Percentiles rank a stretch among this genome's conserved stretches.
Conservation (phyloP, 2,113 vertebrate genomes). For the Heloderma charlesbogerti region DNA sequence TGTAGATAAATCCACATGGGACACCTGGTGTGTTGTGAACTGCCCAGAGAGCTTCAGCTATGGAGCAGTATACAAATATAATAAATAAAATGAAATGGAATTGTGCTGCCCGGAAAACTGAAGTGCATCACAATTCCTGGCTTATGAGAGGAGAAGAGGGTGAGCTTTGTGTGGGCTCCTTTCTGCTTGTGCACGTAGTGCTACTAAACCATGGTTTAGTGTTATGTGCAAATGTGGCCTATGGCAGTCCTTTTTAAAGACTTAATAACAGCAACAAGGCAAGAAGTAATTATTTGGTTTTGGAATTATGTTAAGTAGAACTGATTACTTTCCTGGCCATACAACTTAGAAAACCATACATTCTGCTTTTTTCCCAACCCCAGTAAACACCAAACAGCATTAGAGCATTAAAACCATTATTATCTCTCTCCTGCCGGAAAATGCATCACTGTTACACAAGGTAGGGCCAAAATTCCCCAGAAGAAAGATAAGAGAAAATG, state of each 20-base stretch:
- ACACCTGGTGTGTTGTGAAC: background rate
- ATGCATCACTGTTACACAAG: conserved; percentile 4
- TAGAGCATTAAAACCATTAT: conserved; percentile 6
- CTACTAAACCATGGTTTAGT: background rate
- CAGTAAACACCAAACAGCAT: background rate
- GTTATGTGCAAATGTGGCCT: background rate
- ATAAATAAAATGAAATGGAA: no score
- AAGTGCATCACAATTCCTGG: background rate
- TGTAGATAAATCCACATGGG: background rate
- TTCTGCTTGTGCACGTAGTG: background rate
- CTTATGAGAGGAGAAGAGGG: background rate
- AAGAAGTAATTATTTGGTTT: background rate
- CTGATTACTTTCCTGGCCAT: background rate
- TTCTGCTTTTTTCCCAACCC: conserved; percentile 31
- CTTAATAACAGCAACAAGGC: background rate
- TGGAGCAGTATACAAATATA: no score
- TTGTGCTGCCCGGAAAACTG: background rate
- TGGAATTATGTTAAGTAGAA: background rate
- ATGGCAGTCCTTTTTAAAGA: background rate
- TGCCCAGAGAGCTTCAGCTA: no score
- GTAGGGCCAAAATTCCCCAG: conserved; percentile 10
- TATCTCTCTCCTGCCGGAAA: conserved; percentile 28
- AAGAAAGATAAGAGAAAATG: conserved; percentile 34
- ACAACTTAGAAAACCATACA: conserved; percentile 5
- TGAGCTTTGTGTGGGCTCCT: background rate